Percentiles rank a stretch among this genome's conserved stretches.
Evolutionary conservation across 2,797 vertebrate species (phyloP).

Genomic region (Bovichtus variegatus): DNA sequence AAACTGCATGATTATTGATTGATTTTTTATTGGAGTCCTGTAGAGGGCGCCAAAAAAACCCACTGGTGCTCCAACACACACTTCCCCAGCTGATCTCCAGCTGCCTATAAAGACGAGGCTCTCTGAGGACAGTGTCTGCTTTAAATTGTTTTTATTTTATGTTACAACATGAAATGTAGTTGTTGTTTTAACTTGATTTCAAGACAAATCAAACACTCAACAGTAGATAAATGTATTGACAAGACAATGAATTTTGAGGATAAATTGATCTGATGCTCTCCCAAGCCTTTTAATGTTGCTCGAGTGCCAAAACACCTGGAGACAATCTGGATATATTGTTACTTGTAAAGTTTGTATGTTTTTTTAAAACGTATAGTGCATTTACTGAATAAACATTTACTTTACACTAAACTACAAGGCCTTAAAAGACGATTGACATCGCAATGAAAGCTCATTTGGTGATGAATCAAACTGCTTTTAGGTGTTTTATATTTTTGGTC

Average conservation of each 20-base stretch:
- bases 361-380: not conserved
- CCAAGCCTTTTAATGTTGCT: not conserved
- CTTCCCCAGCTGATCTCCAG: not conserved
- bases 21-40: conserved; percentile 40
- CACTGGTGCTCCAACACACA: conserved; percentile 21
- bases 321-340: not conserved
- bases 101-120: not conserved
- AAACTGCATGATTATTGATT: conserved; percentile 27
- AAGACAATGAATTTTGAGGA: not conserved
- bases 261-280: not conserved
- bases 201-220: not conserved
- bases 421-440: not conserved
- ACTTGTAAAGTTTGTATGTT: not conserved
- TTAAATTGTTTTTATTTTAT: not conserved
- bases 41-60: conserved; percentile 72
- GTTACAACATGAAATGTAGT: not conserved
- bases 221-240: not conserved
- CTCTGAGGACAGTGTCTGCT: not conserved
- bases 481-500: too few species aligned
- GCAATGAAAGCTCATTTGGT: not conserved
- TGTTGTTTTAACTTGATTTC: not conserved
- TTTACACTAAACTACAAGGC: not conserved
- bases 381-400: not conserved
- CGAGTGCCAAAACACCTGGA: conserved; percentile 3
- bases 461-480: not conserved